Base-by-base conservation (phyloP, 2,888 invertebrate species). In the Cataglyphis rosenhaueri region DNA sequence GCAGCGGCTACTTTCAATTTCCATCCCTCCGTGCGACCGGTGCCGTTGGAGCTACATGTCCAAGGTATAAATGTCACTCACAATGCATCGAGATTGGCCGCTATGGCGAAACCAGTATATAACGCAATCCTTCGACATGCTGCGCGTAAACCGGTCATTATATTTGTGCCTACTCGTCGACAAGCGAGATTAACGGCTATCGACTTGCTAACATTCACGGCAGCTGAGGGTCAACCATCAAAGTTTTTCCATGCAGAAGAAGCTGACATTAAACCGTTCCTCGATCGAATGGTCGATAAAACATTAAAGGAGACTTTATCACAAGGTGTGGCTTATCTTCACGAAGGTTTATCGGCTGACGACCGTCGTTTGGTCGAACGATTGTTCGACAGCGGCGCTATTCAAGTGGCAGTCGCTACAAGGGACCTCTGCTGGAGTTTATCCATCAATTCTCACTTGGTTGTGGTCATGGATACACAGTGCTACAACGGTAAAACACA, bases 41-140 rank as follows among this genome's bases (percentile, higher is more conserved):
- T 99, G 57, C 99, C 99, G 0, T 95, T 99, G 29, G 99, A 99
- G 93, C 95, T 99, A 65, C 99, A 99, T 92, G 98, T 99, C 81
- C 95, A 98, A 96, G 99, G 99, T 21, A 98, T 99, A 95, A 99
- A 99, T 95, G 98, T 99, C 61, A 99, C 99, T 0, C 99, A 99
- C 95, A 99, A 99, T 93, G 98, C 98, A 0, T 98, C 99, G 0
- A 96, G 99, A 15, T 96, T 99, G 44, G 97, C 99, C 0, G 98
- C 99, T 0, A 99, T 99, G 99, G 98, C 98, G 0, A 99, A 99
- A 93, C 99, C 99, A 0, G 98, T 98, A 0, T 99, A 99, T 95
- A 98, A 99, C 95, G 97, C 98, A 0, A 97, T 99, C 55, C 93
- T 97, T 1, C 96, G 98, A 38, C 96, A 98, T 94, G 98, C 98